These are phyloP conservation scores for Troglohyphantes excavatus DNA, from an alignment of 2,888 invertebrate genomes.

Conservation along the genomic window DNA sequence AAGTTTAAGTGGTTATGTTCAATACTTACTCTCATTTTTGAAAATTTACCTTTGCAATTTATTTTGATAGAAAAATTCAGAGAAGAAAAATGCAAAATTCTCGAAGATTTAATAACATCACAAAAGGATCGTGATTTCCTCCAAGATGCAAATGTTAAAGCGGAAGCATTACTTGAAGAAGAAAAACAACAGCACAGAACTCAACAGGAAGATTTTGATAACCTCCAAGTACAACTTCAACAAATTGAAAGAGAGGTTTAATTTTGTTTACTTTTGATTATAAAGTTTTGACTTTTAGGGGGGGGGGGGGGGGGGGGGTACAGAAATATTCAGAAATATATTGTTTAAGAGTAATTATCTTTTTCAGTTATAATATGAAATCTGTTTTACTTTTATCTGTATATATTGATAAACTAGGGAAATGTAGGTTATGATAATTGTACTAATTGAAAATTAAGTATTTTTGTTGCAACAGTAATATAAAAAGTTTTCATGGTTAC, in stretches of 20 bases:
- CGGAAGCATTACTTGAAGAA: slow-evolving; percentile 33
- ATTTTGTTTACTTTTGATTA: background rate
- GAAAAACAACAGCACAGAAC: slow-evolving; percentile 52
- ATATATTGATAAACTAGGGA: too few species aligned
- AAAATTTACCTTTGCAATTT: background rate
- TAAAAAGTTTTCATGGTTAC: background rate
- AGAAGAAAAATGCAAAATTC: slow-evolving; percentile 53
- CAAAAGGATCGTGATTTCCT: slow-evolving; percentile 53
- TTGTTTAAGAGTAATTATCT: too few species aligned
- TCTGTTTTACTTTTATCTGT: too few species aligned
- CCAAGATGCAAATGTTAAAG: slow-evolving; percentile 41
- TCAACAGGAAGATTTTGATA: slow-evolving; percentile 65
- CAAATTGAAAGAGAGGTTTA: slow-evolving; percentile 69
- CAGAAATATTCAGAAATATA: too few species aligned
- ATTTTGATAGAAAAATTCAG: slow-evolving; percentile 58
- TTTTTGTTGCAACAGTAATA: too few species aligned
- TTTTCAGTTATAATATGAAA: too few species aligned
- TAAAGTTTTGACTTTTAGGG: too few species aligned
- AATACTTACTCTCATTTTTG: too few species aligned
- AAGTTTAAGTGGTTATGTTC: too few species aligned
- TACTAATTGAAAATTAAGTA: too few species aligned
- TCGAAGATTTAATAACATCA: slow-evolving; percentile 58
- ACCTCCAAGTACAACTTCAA: slow-evolving; percentile 50
- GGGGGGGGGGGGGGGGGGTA: too few species aligned
- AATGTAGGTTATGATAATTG: too few species aligned